These are phyloP conservation scores for Oceanodroma leucorhoa DNA, from an alignment of 2,797 vertebrate genomes.

Conservation along the genomic window DNA sequence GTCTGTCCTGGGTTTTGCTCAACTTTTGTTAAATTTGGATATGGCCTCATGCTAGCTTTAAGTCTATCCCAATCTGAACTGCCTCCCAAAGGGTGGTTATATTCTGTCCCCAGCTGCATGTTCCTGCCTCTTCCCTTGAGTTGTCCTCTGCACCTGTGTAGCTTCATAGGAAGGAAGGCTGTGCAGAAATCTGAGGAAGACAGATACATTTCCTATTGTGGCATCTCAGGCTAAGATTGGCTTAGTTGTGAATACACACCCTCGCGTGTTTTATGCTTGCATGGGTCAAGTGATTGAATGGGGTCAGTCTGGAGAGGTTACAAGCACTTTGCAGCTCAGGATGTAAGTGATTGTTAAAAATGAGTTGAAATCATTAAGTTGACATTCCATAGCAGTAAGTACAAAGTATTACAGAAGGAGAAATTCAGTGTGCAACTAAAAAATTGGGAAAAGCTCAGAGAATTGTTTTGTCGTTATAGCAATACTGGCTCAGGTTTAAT, in stretches of 20 bases:
- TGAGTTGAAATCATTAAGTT: neutral
- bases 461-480: neutral
- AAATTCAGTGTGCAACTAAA: neutral
- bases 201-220: neutral
- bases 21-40: neutral
- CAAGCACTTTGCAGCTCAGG: neutral
- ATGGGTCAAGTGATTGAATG: neutral
- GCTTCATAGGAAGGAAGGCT: neutral
- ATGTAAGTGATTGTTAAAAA: neutral
- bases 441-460: neutral
- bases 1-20: neutral
- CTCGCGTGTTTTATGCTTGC: neutral
- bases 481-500: neutral
- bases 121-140: neutral
- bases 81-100: rapidly evolving
- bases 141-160: neutral
- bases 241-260: neutral
- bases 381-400: neutral
- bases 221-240: neutral
- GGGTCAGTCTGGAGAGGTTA: neutral
- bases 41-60: neutral
- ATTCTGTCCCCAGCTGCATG: neutral
- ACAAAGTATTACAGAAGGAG: neutral
- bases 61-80: neutral
- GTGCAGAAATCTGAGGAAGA: neutral